Conservation (phyloP, 92 coral and sea anemone genomes). For the Plumapathes pennacea region DNA sequence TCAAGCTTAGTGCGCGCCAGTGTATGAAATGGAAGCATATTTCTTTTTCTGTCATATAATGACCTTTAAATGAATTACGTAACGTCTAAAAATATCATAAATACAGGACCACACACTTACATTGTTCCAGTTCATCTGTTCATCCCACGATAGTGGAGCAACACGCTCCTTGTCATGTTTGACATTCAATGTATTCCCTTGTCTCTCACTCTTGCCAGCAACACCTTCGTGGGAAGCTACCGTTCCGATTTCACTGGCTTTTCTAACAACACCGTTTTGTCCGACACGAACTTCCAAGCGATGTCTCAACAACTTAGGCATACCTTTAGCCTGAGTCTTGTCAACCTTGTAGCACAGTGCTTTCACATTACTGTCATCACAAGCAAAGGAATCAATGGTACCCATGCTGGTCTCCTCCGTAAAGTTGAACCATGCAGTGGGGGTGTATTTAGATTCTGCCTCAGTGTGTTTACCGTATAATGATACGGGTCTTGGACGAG, state of each 20-base stretch:
- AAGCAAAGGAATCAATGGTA: slow-evolving; percentile 61
- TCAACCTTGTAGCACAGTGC: slow-evolving; percentile 66
- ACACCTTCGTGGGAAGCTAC: neutral
- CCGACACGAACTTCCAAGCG: slow-evolving; percentile 75
- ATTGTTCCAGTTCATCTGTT: slow-evolving; percentile 79
- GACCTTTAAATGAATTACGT: too few species aligned
- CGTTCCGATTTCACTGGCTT: slow-evolving; percentile 1
- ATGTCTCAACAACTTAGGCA: slow-evolving; percentile 61
- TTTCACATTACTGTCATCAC: slow-evolving; percentile 43
- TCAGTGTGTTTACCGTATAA: slow-evolving; percentile 59
- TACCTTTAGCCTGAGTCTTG: slow-evolving; percentile 41
- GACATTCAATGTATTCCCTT: slow-evolving; percentile 1
- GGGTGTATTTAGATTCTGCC: slow-evolving; percentile 18
- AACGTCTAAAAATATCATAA: too few species aligned
- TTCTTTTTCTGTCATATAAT: too few species aligned
- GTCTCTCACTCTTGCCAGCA: neutral
- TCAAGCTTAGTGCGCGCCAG: too few species aligned
- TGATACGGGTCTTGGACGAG: slow-evolving; percentile 22
- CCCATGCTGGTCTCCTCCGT: slow-evolving; percentile 58
- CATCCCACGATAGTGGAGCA: slow-evolving; percentile 84
- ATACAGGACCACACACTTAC: too few species aligned
- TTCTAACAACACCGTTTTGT: slow-evolving; percentile 70
- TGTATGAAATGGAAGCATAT: too few species aligned
- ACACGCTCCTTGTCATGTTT: slow-evolving; percentile 17
- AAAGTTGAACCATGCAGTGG: slow-evolving; percentile 71